These are phyloP conservation scores for Pempheris klunzingeri DNA, from an alignment of 2,797 vertebrate genomes.

Conservation along the genomic window DNA sequence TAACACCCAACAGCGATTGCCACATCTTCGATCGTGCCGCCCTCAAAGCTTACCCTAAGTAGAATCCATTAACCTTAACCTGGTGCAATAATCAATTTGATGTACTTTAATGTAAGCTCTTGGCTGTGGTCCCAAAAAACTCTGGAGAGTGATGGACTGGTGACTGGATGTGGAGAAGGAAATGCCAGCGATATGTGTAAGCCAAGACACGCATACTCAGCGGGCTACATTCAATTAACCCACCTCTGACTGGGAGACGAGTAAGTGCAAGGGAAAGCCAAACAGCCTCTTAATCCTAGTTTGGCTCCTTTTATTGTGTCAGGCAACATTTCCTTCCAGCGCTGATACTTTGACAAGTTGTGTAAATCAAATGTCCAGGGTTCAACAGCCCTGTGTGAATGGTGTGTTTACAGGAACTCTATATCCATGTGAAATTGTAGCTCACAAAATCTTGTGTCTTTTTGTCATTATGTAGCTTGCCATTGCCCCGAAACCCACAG, in stretches of 20 bases:
- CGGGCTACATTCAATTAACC: conserved; percentile 58
- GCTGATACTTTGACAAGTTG: conserved; percentile 63
- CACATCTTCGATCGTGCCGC: conserved; percentile 29
- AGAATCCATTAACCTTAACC: conserved; percentile 59
- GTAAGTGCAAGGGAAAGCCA: conserved; percentile 43
- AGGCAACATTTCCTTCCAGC: conserved; percentile 50
- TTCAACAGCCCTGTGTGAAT: conserved; percentile 38
- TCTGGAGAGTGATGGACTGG: conserved; percentile 21
- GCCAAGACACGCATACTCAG: conserved; percentile 62
- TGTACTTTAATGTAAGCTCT: conserved; percentile 43
- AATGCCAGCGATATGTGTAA: conserved; percentile 51
- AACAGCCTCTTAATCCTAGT: conserved; percentile 56
- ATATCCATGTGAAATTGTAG: conserved; percentile 54
- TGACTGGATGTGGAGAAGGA: conserved; percentile 45
- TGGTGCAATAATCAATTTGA: conserved; percentile 29
- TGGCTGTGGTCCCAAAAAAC: conserved; percentile 38
- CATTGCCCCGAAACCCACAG: neutral
- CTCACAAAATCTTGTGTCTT: conserved; percentile 25
- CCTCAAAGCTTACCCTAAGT: conserved; percentile 46
- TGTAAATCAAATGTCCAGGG: conserved; percentile 66
- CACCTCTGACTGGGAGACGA: conserved; percentile 43
- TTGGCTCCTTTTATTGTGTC: conserved; percentile 63
- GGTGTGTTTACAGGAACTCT: conserved; percentile 56
- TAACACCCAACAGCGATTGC: conserved; percentile 29
- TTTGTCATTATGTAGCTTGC: conserved; percentile 17